Base-by-base conservation (phyloP, 2,797 vertebrate genomes). In the Valencia hispanica region DNA sequence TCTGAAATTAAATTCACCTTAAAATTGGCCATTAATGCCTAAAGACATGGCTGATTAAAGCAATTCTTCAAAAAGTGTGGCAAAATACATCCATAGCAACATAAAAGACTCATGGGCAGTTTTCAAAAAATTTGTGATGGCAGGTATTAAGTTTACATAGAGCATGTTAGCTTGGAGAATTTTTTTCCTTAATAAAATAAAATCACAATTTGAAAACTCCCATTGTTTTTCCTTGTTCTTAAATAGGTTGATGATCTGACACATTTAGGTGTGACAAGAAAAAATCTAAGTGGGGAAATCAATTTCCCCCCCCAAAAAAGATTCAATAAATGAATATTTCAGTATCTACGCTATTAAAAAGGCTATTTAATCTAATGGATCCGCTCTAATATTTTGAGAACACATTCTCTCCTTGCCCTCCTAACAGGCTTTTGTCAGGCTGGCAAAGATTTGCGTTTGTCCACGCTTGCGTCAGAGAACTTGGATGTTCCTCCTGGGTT, bases 381-480 rank as follows among this genome's bases (percentile, higher is more conserved):
- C 32, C 10, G 4, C 45, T 25, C 27, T 36, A 27, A 27, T 15
- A 43, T 55, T 57, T 55, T 32, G 18, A 59, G 2, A 61, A 78
- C 50, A 72, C 61, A 30, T 27, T 43, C 48, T 36, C 0, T 63
- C 45, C 34, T 57, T 32, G 5, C 51, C 17, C 36, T 72, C 41
- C 47, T 69, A 41, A 43, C 79, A 96, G 96, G 98, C 71, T 99
- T 98, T 91, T 99, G 98, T 91, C 98, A 98, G 93, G 96, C 97
- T 0, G 98, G 98, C 70, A 97, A 97, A 89, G 98, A 99, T 87
- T 91, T 99, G 83, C 96, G 98, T 32, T 93, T 99, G 5, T 90
- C 94, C 51, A 97, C 97, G 0, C 86, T 99, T 86, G 96, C 95
- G 66, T 95, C 89, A 0, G 97, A 97, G 81, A 92, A 94, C 68